Evolutionary conservation across 1,140 invertebrate genomes (phyloP).

Genomic region (Listronotus bonariensis): DNA sequence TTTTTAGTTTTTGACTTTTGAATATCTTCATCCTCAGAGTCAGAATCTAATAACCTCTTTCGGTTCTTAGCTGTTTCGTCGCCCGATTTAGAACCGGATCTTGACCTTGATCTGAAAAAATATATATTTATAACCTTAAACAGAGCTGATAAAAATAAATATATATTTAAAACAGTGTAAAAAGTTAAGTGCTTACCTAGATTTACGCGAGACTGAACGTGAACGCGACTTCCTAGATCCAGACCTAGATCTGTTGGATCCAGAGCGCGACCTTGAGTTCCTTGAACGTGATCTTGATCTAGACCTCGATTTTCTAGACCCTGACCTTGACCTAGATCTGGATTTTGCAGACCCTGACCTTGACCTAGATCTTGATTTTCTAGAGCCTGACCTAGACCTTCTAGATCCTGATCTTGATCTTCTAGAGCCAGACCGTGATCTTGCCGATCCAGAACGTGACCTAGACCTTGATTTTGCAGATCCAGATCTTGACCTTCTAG

Average conservation of each 20-base stretch:
- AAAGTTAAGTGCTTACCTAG: conserved; percentile 43
- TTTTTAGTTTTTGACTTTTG: conserved; percentile 56
- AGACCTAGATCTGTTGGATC: conserved; percentile 42
- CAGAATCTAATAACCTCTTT: conserved; percentile 59
- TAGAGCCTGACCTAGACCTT: conserved; percentile 39
- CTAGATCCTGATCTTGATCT: conserved; percentile 46
- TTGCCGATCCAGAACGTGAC: conserved; percentile 43
- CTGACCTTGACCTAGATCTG: conserved; percentile 48
- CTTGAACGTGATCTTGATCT: conserved; percentile 53
- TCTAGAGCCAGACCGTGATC: conserved; percentile 50
- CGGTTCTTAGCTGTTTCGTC: neutral
- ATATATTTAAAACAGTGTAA: too few relatives aligned
- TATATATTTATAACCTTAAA: neutral
- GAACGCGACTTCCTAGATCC: conserved; percentile 42
- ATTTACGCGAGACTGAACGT: conserved; percentile 45
- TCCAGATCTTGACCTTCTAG: conserved; percentile 50
- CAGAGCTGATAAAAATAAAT: conserved; percentile 1
- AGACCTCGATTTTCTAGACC: conserved; percentile 53
- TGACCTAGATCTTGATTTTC: conserved; percentile 44
- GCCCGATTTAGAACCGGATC: conserved; percentile 38
- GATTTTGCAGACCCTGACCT: conserved; percentile 54
- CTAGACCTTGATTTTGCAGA: conserved; percentile 47
- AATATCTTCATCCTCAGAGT: conserved; percentile 61
- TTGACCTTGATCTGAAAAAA: conserved; percentile 41
- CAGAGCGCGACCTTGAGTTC: conserved; percentile 49